These are phyloP conservation scores for Heptranchias perlo DNA, from an alignment of 2,113 vertebrate genomes.

Conservation along the genomic window DNA sequence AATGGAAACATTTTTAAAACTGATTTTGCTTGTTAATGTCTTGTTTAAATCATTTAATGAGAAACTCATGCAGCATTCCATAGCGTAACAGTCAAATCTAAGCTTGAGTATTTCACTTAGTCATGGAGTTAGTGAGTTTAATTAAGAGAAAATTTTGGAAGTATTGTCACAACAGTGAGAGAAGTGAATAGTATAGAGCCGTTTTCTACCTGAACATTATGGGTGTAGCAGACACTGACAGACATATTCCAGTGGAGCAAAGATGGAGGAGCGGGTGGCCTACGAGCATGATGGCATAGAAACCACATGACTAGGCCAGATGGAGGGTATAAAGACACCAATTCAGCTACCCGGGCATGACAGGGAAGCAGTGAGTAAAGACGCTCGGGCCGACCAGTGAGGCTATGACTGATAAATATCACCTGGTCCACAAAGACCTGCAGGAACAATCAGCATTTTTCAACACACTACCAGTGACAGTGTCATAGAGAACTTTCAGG, in stretches of 20 bases:
- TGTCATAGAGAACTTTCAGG: background rate
- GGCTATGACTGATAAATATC: background rate
- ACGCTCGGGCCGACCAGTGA: background rate
- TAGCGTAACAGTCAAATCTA: background rate
- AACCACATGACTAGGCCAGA: background rate
- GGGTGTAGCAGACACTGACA: background rate
- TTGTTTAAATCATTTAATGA: background rate
- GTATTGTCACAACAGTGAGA: background rate
- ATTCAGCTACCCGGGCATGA: background rate
- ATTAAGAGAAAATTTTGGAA: background rate
- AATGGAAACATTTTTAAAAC: background rate
- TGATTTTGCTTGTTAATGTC: background rate
- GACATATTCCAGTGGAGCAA: background rate
- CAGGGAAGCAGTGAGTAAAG: background rate
- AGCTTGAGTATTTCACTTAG: background rate
- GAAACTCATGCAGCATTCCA: background rate
- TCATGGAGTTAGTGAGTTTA: background rate
- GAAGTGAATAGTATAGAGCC: background rate
- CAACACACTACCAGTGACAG: background rate
- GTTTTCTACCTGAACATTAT: background rate
- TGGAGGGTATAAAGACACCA: background rate
- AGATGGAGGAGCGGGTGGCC: background rate
- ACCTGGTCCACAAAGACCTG: background rate
- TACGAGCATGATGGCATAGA: background rate
- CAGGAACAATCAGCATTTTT: background rate